Percentiles rank a stretch among this genome's conserved stretches.
Evolutionary conservation across 1,140 invertebrate species (phyloP).

Genomic region (Euura lappo): DNA sequence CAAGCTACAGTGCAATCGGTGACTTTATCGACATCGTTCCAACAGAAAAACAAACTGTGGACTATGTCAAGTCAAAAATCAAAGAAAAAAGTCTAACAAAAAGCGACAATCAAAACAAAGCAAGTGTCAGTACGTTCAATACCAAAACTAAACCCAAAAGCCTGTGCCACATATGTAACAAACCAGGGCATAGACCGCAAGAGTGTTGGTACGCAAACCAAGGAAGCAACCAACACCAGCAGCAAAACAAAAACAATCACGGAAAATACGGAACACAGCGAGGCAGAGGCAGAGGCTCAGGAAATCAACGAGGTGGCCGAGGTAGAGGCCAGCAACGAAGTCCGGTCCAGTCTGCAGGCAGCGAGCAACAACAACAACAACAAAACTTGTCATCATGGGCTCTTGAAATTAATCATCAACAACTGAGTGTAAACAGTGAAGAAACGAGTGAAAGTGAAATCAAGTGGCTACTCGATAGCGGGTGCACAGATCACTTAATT

Average conservation of each 20-base stretch:
- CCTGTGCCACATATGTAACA: background rate
- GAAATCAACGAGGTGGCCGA: background rate
- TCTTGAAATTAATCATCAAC: background rate
- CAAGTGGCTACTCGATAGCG: conserved; percentile 32
- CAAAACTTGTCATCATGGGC: conserved; percentile 2
- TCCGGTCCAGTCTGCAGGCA: background rate
- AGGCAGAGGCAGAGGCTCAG: background rate
- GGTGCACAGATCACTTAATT: conserved; percentile 28
- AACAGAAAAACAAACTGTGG: conserved; percentile 49
- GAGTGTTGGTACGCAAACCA: background rate
- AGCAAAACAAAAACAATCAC: background rate
- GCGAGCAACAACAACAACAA: background rate
- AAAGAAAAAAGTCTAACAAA: conserved; percentile 43
- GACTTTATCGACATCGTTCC: conserved; percentile 32
- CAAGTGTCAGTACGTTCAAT: conserved; percentile 3
- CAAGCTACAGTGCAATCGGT: conserved; percentile 23
- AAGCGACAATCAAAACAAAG: conserved; percentile 18
- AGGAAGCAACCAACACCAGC: background rate
- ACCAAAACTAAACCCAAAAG: background rate
- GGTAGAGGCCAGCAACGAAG: background rate
- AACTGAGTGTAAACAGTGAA: background rate
- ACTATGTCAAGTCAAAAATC: conserved; percentile 53
- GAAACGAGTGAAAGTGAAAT: conserved; percentile 17
- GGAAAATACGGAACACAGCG: background rate
- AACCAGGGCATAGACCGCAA: background rate